Conservation (phyloP, 2,888 invertebrate species). For the Drosophila fungiperda region DNA sequence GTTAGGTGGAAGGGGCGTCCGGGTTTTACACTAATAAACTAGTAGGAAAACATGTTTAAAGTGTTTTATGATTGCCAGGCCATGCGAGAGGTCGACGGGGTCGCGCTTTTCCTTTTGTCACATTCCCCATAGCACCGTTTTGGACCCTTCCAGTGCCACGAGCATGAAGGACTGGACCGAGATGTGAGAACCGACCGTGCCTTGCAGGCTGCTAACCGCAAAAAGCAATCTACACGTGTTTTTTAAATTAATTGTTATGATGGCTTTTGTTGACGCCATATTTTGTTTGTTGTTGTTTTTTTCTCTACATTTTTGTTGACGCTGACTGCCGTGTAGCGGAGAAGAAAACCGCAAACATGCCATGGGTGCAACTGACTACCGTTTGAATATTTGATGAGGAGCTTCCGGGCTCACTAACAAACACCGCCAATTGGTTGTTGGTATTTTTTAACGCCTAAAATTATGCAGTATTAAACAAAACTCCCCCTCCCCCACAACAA, state of each 20-base stretch:
- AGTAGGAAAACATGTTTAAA: constrained; percentile 78
- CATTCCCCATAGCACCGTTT: not conserved
- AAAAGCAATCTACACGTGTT: constrained; percentile 83
- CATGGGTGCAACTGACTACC: constrained; percentile 52
- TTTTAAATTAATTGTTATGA: constrained; percentile 81
- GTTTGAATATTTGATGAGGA: constrained; percentile 80
- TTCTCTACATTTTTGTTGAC: constrained; percentile 19
- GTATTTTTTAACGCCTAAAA: constrained; percentile 72
- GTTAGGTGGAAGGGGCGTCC: constrained; percentile 36
- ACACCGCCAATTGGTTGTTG: constrained; percentile 67
- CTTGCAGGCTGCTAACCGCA: constrained; percentile 73
- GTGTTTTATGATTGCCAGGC: constrained; percentile 77
- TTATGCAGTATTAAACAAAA: constrained; percentile 73
- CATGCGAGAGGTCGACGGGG: constrained; percentile 70
- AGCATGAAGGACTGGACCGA: constrained; percentile 20
- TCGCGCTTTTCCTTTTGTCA: constrained; percentile 58
- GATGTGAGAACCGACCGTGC: constrained; percentile 33
- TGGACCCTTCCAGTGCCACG: not conserved
- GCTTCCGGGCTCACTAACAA: constrained; percentile 59
- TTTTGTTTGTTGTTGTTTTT: constrained; percentile 50
- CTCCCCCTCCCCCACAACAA: constrained; percentile 5
- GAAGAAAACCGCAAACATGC: constrained; percentile 10
- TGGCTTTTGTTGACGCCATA: constrained; percentile 78
- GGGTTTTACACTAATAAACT: constrained; percentile 77
- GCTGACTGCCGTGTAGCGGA: constrained; percentile 5